These are phyloP conservation scores for Rhabdophis nuchalis DNA, from an alignment of 2,797 vertebrate species.

Conservation along the genomic window DNA sequence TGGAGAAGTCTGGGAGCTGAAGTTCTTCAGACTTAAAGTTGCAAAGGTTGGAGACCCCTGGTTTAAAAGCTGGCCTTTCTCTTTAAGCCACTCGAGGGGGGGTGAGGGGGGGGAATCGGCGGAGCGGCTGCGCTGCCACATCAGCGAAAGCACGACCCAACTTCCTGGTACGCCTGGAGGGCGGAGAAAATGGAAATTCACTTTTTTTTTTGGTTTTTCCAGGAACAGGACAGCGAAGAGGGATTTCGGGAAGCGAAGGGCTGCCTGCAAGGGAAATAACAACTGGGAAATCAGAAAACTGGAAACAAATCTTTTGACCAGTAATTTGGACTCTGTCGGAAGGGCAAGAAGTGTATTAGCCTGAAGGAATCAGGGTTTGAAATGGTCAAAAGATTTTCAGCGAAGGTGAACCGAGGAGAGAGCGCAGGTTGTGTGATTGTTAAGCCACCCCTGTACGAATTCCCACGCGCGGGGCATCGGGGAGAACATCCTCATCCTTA, in stretches of 20 bases:
- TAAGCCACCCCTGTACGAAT: neutral
- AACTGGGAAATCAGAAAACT: neutral
- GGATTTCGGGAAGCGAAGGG: accelerated
- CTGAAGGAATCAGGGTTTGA: neutral
- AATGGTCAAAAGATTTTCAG: neutral
- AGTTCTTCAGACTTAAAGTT: too few species aligned
- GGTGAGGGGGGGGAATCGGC: conserved; percentile 8
- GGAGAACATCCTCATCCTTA: neutral
- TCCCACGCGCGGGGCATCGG: neutral
- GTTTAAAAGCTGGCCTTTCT: neutral
- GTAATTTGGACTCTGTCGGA: neutral
- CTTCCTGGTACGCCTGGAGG: conserved; percentile 51
- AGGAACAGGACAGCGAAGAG: neutral
- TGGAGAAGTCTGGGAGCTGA: too few species aligned
- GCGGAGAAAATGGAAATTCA: conserved; percentile 16
- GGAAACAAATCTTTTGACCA: accelerated
- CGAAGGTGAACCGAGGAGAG: too few species aligned
- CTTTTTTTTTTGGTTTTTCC: neutral
- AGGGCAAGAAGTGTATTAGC: neutral
- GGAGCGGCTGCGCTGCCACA: conserved; percentile 39
- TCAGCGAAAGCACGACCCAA: conserved; percentile 26
- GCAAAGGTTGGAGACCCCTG: too few species aligned
- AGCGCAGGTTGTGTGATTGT: neutral
- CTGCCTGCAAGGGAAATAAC: accelerated
- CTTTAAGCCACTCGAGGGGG: neutral